Evolutionary conservation across 2,888 invertebrate genomes (phyloP), one percentile per base, ranked within the genome.

Genomic region (Platerodrilus igneus): DNA sequence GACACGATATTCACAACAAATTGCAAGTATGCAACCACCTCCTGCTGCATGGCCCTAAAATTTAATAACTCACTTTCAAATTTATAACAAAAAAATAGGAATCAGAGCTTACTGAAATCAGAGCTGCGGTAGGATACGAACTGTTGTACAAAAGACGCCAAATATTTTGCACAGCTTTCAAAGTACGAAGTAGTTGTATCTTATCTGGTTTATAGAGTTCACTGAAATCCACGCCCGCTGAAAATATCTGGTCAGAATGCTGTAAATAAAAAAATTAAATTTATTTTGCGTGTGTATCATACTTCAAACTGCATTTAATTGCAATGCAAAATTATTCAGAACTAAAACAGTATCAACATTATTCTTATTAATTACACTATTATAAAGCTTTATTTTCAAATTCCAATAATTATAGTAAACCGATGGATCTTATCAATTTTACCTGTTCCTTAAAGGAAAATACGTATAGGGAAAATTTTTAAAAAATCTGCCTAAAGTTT

Each of bases 191-290:
- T 0, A 79, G 64, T 45, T 86, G 72, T 17, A 82, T 79, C 31
- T 72, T 62, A 30, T 87, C 77, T 0, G 87, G 83, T 61, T 88
- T 83, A 60, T 87, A 89, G 84, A 92, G 83, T 71, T 92, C 91
- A 68, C 80, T 73, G 18, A 92, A 85, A 58, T 92, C 91, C 45
- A 92, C 66, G 4, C 92, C 92, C 14, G 82, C 90, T 3, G 83
- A 83, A 62, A 91, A 92, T 27, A 89, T 76, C 37, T 77, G 78
- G 26, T 81, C 77, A 1, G 79, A 73, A 8, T 77, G 73, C 83
- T 83, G 60, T n/a, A 71, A 34, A 59, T 18, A 17, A 34, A 13
- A 25, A 3, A 6, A 3, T 4, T 8, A 21, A 10, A 9, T 3
- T 3, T 5, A 18, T 9, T 5, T 22, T 4, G 14, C 4, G n/a